These are phyloP conservation scores for Kradibia gibbosae DNA, from an alignment of 1,140 invertebrate species.

Conservation along the genomic window DNA sequence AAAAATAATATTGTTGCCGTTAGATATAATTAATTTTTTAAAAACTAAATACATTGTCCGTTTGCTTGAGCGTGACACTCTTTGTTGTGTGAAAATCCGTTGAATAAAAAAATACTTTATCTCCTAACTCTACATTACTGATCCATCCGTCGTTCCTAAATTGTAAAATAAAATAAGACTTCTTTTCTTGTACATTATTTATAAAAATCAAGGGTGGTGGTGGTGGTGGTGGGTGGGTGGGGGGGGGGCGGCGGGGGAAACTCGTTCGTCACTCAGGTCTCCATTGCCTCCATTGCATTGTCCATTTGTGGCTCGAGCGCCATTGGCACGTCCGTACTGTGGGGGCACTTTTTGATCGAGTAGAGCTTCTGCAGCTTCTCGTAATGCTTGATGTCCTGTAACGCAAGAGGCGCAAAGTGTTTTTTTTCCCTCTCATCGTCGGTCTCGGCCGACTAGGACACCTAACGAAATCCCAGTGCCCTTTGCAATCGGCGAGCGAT, in stretches of 20 bases:
- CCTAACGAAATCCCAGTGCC: too few species aligned
- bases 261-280: constrained; percentile 65
- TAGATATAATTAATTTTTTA: constrained; percentile 28
- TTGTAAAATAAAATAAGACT: constrained; percentile 28
- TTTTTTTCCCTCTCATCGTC: too few species aligned
- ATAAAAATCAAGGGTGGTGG: too few species aligned
- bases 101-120: constrained; percentile 47
- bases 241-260: too few species aligned
- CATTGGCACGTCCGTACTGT: constrained; percentile 63
- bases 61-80: neutral
- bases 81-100: neutral
- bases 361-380: constrained; percentile 75
- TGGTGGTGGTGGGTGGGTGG: too few species aligned
- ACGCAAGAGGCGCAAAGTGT: too few species aligned
- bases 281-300: constrained; percentile 67
- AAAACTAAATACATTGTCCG: constrained; percentile 29
- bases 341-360: constrained; percentile 69
- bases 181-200: neutral
- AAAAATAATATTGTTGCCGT: neutral
- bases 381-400: constrained; percentile 74
- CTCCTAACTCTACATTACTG: constrained; percentile 10
- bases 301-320: constrained; percentile 65
- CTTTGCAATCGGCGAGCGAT: too few species aligned
- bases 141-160: constrained; percentile 42
- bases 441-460: too few species aligned